Evolutionary conservation across 1,140 invertebrate species (phyloP).

Genomic region (Zaprionus tsacasi): DNA sequence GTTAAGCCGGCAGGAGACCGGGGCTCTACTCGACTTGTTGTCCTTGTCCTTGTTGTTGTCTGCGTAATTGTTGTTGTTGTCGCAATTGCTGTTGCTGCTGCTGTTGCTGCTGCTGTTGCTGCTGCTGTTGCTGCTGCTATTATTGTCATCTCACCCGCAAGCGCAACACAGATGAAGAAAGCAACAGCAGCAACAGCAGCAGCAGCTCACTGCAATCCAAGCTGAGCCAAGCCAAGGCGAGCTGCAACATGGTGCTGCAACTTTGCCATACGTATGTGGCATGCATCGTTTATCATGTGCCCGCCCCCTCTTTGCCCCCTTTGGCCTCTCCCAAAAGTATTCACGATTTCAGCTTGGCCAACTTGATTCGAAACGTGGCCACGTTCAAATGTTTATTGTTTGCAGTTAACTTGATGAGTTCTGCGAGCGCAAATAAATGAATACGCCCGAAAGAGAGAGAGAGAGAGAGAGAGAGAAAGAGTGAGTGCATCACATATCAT

Average conservation of each 20-base stretch:
- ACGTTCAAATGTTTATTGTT: constrained; percentile 75
- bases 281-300: constrained; percentile 36
- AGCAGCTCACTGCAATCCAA: not conserved
- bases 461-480: not conserved
- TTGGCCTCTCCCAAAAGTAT: not conserved
- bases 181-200: no score
- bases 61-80: constrained; percentile 5
- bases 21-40: constrained; percentile 5
- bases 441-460: not conserved
- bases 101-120: constrained; percentile 5
- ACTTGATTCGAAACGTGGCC: constrained; percentile 27
- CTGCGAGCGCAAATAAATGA: not conserved
- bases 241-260: not conserved
- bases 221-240: not conserved
- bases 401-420: constrained; percentile 34
- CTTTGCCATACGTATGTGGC: constrained; percentile 8
- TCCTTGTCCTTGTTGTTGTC: constrained; percentile 18
- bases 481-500: no score
- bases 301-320: not conserved
- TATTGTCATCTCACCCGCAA: constrained; percentile 32
- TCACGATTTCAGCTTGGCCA: not conserved
- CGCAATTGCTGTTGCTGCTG: not conserved
- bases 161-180: constrained; percentile 7
- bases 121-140: constrained; percentile 10
- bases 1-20: constrained; percentile 25